These are phyloP conservation scores for Drosophila quinaria DNA, from an alignment of 2,888 invertebrate genomes.

Conservation along the genomic window DNA sequence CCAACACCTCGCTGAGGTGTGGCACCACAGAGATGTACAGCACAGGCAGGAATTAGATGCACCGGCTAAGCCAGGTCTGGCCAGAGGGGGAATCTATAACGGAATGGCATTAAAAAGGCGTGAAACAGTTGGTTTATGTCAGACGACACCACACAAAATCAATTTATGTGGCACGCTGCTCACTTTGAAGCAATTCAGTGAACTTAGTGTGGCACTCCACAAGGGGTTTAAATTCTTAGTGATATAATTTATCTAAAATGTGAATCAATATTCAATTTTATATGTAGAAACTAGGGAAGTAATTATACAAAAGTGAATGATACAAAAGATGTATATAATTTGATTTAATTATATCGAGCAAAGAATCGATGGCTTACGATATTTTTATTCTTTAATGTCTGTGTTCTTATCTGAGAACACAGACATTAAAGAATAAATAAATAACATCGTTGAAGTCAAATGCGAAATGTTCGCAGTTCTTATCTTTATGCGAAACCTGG, in stretches of 20 bases:
- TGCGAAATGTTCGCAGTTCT: conserved; percentile 5
- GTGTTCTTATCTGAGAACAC: no score
- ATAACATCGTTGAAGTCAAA: background rate
- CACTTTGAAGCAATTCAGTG: conserved; percentile 3
- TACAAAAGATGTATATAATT: no score
- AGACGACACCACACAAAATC: conserved; percentile 38
- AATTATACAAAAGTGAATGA: no score
- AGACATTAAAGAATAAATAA: no score
- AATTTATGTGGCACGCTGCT: conserved; percentile 61
- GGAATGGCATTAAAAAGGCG: conserved; percentile 62
- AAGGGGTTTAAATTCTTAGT: background rate
- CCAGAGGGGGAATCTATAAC: background rate
- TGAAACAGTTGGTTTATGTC: conserved; percentile 57
- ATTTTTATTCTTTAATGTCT: no score
- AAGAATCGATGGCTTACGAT: no score
- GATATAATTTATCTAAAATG: background rate
- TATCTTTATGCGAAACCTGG: conserved; percentile 29
- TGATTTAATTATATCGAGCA: no score
- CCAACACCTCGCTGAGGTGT: conserved; percentile 38
- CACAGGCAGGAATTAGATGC: conserved; percentile 29
- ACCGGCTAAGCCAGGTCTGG: conserved; percentile 11
- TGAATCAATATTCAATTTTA: background rate
- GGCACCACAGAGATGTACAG: conserved; percentile 13
- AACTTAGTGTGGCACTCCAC: background rate
- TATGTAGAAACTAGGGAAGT: no score